phyloP scores from a whole-genome alignment of 2,113 vertebrate genomes.

The Callionymus lyra region DNA sequence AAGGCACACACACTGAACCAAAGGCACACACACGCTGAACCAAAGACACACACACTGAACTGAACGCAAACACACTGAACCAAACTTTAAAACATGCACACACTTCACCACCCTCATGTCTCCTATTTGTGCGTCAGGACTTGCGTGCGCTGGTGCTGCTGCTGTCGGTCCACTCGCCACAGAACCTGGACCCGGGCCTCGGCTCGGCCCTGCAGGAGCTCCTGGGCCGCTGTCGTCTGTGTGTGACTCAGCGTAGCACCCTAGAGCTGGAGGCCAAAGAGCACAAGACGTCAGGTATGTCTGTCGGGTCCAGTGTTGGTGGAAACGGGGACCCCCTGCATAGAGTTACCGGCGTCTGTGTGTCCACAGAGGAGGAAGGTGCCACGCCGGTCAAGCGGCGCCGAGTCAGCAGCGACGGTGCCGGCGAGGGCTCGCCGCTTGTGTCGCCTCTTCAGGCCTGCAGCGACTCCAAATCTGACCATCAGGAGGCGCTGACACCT shows the following conservation, averaged over 20 bases:
- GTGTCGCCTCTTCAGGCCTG: conserved; percentile 36
- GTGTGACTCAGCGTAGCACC: conserved; percentile 82
- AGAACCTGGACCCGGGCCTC: conserved; percentile 81
- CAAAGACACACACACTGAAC: too few species aligned
- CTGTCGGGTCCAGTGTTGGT: neutral
- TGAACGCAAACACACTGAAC: too few species aligned
- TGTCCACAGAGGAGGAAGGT: conserved; percentile 81
- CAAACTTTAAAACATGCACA: too few species aligned
- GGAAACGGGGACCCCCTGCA: too few species aligned
- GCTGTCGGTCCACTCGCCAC: conserved; percentile 87
- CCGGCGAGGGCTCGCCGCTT: conserved; percentile 51
- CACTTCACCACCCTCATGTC: conserved; percentile 1
- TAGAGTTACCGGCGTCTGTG: conserved; percentile 7
- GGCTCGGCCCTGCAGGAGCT: conserved; percentile 90
- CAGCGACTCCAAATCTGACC: conserved; percentile 71
- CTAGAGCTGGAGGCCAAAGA: conserved; percentile 92
- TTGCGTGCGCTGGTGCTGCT: conserved; percentile 86
- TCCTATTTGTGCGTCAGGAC: conserved; percentile 70
- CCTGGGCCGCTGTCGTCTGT: conserved; percentile 79
- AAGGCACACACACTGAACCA: too few species aligned
- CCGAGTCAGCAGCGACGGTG: conserved; percentile 85
- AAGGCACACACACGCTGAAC: too few species aligned
- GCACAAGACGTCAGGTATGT: conserved; percentile 84
- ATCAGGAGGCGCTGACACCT: conserved; percentile 83
- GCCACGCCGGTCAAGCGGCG: conserved; percentile 89